phyloP scores from a whole-genome alignment of 2,113 vertebrate genomes.

The Ictalurus furcatus region DNA sequence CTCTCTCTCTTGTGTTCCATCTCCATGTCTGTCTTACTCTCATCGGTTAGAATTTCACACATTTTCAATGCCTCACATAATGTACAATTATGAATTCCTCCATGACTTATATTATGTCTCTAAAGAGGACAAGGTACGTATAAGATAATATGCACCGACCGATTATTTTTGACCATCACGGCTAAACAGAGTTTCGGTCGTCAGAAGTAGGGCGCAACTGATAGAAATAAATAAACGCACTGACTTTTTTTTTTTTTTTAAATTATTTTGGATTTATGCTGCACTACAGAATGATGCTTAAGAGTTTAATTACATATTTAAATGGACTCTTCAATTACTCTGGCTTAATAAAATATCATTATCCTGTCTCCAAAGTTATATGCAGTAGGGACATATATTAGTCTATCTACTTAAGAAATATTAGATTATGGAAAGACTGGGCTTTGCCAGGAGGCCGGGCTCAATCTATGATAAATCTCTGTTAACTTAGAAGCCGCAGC shows the following conservation, averaged over 20 bases:
- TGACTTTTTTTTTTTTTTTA: constrained; percentile 52
- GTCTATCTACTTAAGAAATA: constrained; percentile 74
- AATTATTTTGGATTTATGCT: constrained; percentile 85
- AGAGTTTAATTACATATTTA: constrained; percentile 97
- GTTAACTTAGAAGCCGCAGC: constrained; percentile 74
- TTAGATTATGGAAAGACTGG: constrained; percentile 68
- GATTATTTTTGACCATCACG: constrained; percentile 54
- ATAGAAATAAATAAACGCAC: constrained; percentile 85
- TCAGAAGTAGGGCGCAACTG: constrained; percentile 76
- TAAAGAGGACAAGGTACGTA: neutral
- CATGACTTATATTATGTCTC: neutral
- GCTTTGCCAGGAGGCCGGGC: constrained; percentile 66
- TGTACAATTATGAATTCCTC: neutral
- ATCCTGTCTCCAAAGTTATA: constrained; percentile 84
- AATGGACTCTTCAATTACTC: constrained; percentile 91
- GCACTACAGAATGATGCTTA: constrained; percentile 87
- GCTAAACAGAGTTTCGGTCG: constrained; percentile 77
- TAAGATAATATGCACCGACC: neutral
- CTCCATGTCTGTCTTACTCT: neutral
- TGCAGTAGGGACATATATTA: constrained; percentile 74
- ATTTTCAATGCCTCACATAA: neutral
- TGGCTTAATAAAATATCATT: constrained; percentile 86
- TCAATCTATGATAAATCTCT: constrained; percentile 76
- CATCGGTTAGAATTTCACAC: constrained; percentile 24
- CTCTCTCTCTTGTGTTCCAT: neutral